Evolutionary conservation across 1,140 invertebrate species (phyloP), one percentile per base, ranked within the genome.

Genomic region (Drosophila dunni): DNA sequence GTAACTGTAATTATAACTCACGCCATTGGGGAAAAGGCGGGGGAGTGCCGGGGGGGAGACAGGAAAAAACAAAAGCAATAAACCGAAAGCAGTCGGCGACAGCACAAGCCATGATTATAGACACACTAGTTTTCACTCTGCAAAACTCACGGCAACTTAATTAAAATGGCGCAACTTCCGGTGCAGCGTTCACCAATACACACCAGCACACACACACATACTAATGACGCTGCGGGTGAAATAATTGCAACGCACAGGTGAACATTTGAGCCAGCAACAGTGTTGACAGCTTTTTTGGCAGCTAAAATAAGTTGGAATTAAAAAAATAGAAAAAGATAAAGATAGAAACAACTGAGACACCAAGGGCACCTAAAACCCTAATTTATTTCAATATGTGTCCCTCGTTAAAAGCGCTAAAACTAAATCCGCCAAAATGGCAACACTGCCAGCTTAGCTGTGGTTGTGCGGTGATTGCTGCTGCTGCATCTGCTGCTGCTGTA

Each of bases 161-260:
- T 89, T 89, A 89, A 88, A 89, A 81, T 78, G 75, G 74, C 64
- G 74, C 74, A 78, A 72, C 81, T 84, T 70, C 74, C 77, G 78
- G 51, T 65, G 33, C 50, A 53, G 50, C 33, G 15, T 33, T 33
- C 50, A 36, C 33, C 7, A 29, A 53, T 7, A 13, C n/a, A 53
- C 33, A 15, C 17, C 10, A 17, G 24, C 20, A 53, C 6, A 34
- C n/a, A 15, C 7, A 53, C 11, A 51, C 24, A 50, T 29, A 34
- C n/a, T 40, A 40, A 45, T 61, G 68, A 65, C 48, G 48, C 48
- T 51, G 48, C 48, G 50, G 46, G 40, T 33, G 60, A 70, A 81
- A 81, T 78, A 71, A 73, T 69, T 73, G 24, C 68, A 70, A 67
- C 76, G 81, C 69, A 60, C 66, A 76, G 78, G 72, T 82, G 83